Evolutionary conservation across 2,888 invertebrate species (phyloP), one percentile per base, ranked within the genome.

Genomic region (Pandemis heparana): DNA sequence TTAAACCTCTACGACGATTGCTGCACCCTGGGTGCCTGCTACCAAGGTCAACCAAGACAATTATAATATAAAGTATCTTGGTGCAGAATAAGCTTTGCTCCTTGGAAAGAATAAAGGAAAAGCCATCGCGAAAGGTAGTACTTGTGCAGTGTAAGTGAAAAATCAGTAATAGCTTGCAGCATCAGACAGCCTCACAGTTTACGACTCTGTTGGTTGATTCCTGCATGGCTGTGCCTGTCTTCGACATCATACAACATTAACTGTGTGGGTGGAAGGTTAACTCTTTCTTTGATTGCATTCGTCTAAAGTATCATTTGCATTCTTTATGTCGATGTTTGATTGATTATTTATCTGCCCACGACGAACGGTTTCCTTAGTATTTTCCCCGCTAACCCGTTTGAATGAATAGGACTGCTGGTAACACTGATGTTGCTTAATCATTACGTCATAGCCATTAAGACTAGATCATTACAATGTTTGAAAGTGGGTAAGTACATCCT

Each of bases 261-360:
- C 43, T 1, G 38, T 48, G 73, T 74, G 70, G 74, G 74, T 59
- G 74, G 56, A 68, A 73, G 73, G 73, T 73, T 69, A 66, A 56
- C 65, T 72, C 59, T 70, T 65, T 61, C 80, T 78, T 79, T 65
- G 65, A 74, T 81, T 84, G 81, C 80, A 82, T 88, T 86, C 83
- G 81, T 81, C 83, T 80, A 77, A 73, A 75, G 74, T 70, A 79
- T 82, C 78, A 87, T 87, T 86, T 82, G 80, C 81, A 86, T 86
- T 79, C 77, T 75, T 79, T 82, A 81, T 79, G 81, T 83, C 80
- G 16, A 66, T 63, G 65, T 71, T 74, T 78, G 77, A 78, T 78
- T 75, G 76, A 78, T 76, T 67, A 61, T 56, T n/a, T n/a, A 48
- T 12, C 41, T 39, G 59, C 74, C 74, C 46, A 74, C 74, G 60